Percentiles rank a stretch among this genome's conserved stretches.
Evolutionary conservation across 92 coral and sea anemone genomes (phyloP).

Genomic region (Palythoa grandis): DNA sequence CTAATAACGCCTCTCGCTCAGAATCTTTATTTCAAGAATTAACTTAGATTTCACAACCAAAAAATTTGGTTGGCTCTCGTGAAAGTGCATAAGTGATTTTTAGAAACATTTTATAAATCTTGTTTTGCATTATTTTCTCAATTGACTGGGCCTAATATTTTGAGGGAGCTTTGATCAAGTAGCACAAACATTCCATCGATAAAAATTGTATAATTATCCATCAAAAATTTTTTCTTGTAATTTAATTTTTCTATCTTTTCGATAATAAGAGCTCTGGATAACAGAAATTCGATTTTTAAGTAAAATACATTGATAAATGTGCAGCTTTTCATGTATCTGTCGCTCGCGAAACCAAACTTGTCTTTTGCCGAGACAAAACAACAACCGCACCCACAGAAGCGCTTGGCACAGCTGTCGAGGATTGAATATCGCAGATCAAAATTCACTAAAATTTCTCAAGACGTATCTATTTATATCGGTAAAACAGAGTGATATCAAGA

Average conservation of each 20-base stretch:
- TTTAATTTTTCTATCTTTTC: conserved; percentile 38
- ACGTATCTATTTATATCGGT: background rate
- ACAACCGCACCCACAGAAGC: conserved; percentile 42
- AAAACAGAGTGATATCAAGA: background rate
- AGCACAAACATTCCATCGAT: conserved; percentile 33
- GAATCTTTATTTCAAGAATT: conserved; percentile 36
- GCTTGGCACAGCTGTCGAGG: conserved; percentile 37
- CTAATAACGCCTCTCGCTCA: conserved; percentile 45
- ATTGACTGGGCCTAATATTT: background rate
- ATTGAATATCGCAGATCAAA: conserved; percentile 41
- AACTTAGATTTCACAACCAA: background rate
- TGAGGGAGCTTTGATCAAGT: background rate
- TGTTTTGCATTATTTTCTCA: background rate
- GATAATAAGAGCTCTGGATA: conserved; percentile 20
- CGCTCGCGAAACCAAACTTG: conserved; percentile 39
- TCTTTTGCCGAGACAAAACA: conserved; percentile 41
- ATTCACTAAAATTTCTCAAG: conserved; percentile 31
- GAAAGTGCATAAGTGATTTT: background rate
- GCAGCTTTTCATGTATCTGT: conserved; percentile 27
- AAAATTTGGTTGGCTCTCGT: conserved; percentile 8
- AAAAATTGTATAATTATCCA: background rate
- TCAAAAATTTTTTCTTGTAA: conserved; percentile 18
- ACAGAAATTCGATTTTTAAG: conserved; percentile 11
- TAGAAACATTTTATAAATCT: background rate
- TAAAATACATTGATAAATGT: conserved; percentile 21